Base-by-base conservation (phyloP, 2,888 invertebrate species). In the Augochlorella aurata region DNA sequence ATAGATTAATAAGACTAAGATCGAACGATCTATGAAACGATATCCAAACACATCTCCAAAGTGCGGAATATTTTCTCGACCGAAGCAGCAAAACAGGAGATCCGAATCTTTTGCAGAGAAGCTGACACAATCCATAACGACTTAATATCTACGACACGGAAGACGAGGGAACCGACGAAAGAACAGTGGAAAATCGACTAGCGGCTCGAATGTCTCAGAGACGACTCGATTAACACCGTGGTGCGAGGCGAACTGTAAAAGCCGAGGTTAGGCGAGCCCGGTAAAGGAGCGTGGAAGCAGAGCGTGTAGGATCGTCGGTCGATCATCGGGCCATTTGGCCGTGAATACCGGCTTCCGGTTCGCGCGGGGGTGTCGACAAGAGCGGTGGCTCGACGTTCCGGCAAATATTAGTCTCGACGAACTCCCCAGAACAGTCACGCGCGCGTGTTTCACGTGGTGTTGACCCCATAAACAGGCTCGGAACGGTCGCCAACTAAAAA, bases 391-490 rank as follows among this genome's bases (percentile, higher is more conserved):
- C 12, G 38, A 1, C 18, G 52, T 54, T 69, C 52, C 70, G 71
- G 45, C 73, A 54, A 78, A 78, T 70, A 73, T 76, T 83, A 54
- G 66, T 50, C 21, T 49, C 21, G 38, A 54, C 61, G 52, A 61
- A 65, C 50, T 73, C 61, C 18, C 72, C 49, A 21, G 66, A 24
- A 52, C n/a, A 29, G 61, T 29, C 77, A 69, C 68, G 67, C 68
- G 73, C 70, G 77, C 80, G 80, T 74, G 75, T 81, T 84, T 72
- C 77, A 45, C 87, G 83, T 88, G 90, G 88, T 90, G 91, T 89
- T 90, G 90, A 90, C 88, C 91, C 87, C 90, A 87, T 89, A 91
- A 89, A 90, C 89, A 88, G 90, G 87, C 83, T 87, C 77, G 65
- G 80, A 70, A 83, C 79, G 81, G 82, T 80, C 76, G 76, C 83